These are phyloP conservation scores for Neoarius graeffei DNA, from an alignment of 2,113 vertebrate species.

Conservation along the genomic window DNA sequence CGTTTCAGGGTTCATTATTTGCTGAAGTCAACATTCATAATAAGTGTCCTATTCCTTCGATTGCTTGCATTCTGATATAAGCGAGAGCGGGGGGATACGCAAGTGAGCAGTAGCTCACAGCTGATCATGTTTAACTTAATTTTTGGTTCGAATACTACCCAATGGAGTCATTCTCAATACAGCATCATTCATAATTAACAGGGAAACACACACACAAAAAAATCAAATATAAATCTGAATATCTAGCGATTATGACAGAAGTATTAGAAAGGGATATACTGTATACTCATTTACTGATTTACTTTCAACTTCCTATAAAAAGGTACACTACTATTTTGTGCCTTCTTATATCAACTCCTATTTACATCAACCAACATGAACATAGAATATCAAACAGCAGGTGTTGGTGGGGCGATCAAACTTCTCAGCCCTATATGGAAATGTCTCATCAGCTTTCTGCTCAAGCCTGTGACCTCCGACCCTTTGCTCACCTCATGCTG, in stretches of 20 bases:
- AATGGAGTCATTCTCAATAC: not conserved
- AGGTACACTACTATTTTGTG: not conserved
- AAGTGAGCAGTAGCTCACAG: too few relatives aligned
- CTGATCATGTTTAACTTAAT: not conserved
- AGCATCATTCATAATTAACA: not conserved
- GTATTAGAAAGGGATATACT: not conserved
- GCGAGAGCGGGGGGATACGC: too few relatives aligned
- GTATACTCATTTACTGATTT: not conserved
- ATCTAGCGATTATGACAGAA: not conserved
- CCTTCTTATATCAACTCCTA: not conserved
- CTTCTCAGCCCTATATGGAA: not conserved
- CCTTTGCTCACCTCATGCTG: constrained; percentile 83
- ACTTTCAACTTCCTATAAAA: not conserved
- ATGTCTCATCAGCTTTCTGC: constrained; percentile 7
- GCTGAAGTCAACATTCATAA: too few relatives aligned
- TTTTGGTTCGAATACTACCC: not conserved
- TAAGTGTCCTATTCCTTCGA: too few relatives aligned
- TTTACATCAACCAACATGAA: not conserved
- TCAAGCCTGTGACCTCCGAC: not conserved
- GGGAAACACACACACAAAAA: not conserved
- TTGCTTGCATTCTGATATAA: too few relatives aligned
- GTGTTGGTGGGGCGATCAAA: not conserved
- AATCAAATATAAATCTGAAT: not conserved
- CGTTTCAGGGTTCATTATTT: too few relatives aligned
- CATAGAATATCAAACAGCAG: not conserved